Base-by-base conservation (phyloP, 53 echinoderm and acorn worm genomes). In the Patiria pectinifera region DNA sequence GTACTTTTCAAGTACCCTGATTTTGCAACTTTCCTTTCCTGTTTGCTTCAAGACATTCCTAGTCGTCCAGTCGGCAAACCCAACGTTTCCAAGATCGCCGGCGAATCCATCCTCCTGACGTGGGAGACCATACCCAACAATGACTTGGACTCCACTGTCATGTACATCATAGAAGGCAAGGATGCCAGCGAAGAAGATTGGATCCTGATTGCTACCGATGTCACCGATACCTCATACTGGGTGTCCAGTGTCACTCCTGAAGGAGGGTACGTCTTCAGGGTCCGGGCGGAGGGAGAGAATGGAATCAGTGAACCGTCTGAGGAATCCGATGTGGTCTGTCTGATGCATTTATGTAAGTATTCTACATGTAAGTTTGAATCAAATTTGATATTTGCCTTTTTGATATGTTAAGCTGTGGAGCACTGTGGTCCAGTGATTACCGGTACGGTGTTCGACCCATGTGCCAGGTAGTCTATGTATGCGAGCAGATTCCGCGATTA, bases 271-370 rank as follows among this genome's bases (percentile, higher is more conserved):
- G 91, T 94, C 76, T 97, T 97, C 84, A 94, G 96, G 66, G 97
- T 96, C 53, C 86, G 97, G 25, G 94, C 96, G 3, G 97, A 96
- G 91, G 93, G 84, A 71, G 96, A 95, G 71, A 96, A 91, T 62
- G 97, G 97, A 47, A 96, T 97, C 81, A 97, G 97, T 35, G 97
- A 97, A 63, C 97, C 97, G 4, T 92, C 96, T 83, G 96, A 96
- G 85, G 96, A 94, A 79, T 94, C 96, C 15, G 95, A 96, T 76
- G 89, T 97, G 8, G 96, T 96, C 76, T 89, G 90, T 21, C 93
- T 93, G 79, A 94, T 91, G 83, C 93, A 92, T 83, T 91, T 94
- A 69, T 91, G 95, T 92, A 92, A 94, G 94, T 84, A 84, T 62
- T 10, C 7, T 78, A 8, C 19, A 14, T 15, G 16, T 70, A 53